Evolutionary conservation across 1,140 invertebrate species (phyloP), one percentile per base, ranked within the genome.

Genomic region (Plectrocnemia conspersa): DNA sequence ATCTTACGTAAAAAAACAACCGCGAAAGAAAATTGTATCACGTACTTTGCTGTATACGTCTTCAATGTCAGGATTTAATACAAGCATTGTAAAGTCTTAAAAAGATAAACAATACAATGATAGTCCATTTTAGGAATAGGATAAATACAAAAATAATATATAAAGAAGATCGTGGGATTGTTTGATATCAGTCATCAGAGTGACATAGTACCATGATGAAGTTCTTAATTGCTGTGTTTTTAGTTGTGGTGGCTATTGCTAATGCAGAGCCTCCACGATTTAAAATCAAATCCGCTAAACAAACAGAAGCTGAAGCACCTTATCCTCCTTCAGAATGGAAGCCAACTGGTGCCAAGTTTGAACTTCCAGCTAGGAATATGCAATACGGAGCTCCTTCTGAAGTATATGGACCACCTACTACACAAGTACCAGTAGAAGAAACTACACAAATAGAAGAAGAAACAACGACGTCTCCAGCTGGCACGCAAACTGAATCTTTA

Each of bases 271-370:
- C 54, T 2, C 47, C 46, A 3, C 7, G 42, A 5, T 48, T n/a
- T 27, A 49, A 47, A n/a, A 36, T 32, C 3, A 22, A 13, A 29
- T 7, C 13, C 6, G n/a, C n/a, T n/a, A 15, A 32, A 32, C 21
- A 11, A 16, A 13, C 40, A 6, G 7, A 7, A 11, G 6, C 42
- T 27, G 63, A 64, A 3, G 68, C 70, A 0, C 73, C 72, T 0
- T 76, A 76, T 59, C 58, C 70, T 5, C 64, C 72, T 11, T 70
- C 72, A 13, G 73, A 72, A 21, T 74, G 64, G 56, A 69, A 62
- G 44, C 73, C 72, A 0, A 47, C 59, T 1, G 58, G 58, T 27
- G 69, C 63, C 42, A 66, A 64, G 36, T 73, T 75, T 41, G 66
- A 67, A 3, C 57, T 74, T 1, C 73, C 73, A 19, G 45, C n/a